Percentiles rank a stretch among this genome's conserved stretches.
These are phyloP conservation scores for Lepidocyrtoides sp. DNA, from an alignment of 2,888 invertebrate species.

Conservation along the genomic window DNA sequence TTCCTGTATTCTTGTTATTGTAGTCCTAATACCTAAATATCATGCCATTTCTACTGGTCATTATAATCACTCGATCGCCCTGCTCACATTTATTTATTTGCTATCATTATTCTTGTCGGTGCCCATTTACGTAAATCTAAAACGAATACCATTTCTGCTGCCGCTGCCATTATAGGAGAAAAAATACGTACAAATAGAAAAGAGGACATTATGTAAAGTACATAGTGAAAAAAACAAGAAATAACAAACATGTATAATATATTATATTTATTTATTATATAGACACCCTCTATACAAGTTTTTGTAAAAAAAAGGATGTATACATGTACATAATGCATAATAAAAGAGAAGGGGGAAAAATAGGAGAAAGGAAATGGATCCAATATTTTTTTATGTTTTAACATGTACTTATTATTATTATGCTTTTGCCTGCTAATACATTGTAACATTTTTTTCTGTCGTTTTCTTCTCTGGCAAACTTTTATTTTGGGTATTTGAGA, in stretches of 20 bases:
- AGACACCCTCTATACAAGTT: neutral
- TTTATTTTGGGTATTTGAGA: neutral
- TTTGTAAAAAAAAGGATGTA: slow-evolving; percentile 27
- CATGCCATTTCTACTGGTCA: slow-evolving; percentile 21
- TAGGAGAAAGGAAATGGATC: slow-evolving; percentile 66
- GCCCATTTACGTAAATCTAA: neutral
- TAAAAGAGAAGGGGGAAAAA: slow-evolving; percentile 49
- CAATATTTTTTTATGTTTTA: slow-evolving; percentile 66
- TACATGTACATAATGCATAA: slow-evolving; percentile 37
- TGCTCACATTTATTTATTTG: neutral
- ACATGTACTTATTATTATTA: slow-evolving; percentile 41
- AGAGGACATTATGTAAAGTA: slow-evolving; percentile 19
- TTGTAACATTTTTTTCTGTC: slow-evolving; percentile 1
- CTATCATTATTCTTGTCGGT: neutral
- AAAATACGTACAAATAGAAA: slow-evolving; percentile 3
- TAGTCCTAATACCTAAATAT: slow-evolving; percentile 6
- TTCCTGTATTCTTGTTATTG: slow-evolving; percentile 12
- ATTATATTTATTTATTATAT: neutral
- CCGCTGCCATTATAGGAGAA: neutral
- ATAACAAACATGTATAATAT: slow-evolving; percentile 9
- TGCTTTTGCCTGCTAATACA: slow-evolving; percentile 51
- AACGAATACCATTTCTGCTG: neutral
- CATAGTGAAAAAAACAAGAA: neutral
- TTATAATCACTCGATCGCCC: slow-evolving; percentile 33
- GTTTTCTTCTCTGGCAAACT: neutral